Base-by-base conservation (phyloP, 2,888 invertebrate genomes). In the Dynastes hyllus region DNA sequence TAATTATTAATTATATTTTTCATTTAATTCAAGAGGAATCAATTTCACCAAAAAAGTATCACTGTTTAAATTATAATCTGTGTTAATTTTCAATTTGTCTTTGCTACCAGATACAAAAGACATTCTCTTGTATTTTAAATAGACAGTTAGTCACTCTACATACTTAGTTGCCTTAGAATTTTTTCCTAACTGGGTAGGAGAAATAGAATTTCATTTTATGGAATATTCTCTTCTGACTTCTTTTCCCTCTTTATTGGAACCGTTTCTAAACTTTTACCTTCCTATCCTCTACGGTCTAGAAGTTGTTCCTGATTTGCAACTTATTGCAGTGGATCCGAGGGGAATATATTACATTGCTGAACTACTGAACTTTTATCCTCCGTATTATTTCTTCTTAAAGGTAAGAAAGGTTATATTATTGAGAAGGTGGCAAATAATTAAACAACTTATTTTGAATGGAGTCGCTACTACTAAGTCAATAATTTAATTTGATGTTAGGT, bases 251-350 rank as follows among this genome's bases (percentile, higher is more conserved):
- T 40, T 40, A 40, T 40, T 66, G 32, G 40, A 66, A 66, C 66
- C 37, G 66, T 55, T 70, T 70, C 53, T 6, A 53, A 70, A 51
- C 51, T 70, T 53, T 71, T 71, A 22, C 71, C 55, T 55, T 71
- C 58, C 32, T 29, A 71, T 71, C 55, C 71, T 55, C 71, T 16
- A 32, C n/a, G 29, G 71, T 55, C 32, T 53, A 29, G 27, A 71
- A 71, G 55, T 71, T 71, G 53, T 71, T 37, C 29, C 55, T 71
- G 71, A 53, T 71, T 55, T 55, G 53, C 71, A 71, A 71, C 71
- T 71, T 71, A 71, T 55, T 71, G 71, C 55, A 71, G 32, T 9
- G 32, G 37, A 53, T 71, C 55, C 16, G 22, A 55, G 37, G 66
- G 37, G 40, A 66, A 66, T 66, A 66, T 66, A 66, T 66, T 66